Conservation (phyloP, 2,797 vertebrate genomes). For the Rhinoraja longicauda region DNA sequence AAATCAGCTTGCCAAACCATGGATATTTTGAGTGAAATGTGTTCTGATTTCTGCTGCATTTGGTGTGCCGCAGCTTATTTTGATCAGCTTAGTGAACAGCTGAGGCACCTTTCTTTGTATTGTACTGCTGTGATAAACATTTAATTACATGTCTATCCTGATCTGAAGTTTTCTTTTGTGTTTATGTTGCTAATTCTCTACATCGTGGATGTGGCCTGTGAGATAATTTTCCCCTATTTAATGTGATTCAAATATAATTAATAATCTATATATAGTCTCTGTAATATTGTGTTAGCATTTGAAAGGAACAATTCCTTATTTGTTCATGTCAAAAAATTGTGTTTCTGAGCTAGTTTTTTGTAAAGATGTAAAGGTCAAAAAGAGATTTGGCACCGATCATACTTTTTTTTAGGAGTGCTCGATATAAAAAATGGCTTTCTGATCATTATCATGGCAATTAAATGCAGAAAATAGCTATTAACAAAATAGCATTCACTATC, state of each 20-base stretch:
- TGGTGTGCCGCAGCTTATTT: not conserved
- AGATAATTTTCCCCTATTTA: not conserved
- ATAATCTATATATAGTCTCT: not conserved
- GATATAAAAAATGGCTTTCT: not conserved
- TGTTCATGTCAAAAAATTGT: not conserved
- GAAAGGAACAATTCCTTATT: not conserved
- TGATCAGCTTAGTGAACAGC: constrained; percentile 18
- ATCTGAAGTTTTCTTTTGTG: not conserved
- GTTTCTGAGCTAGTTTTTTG: too few relatives aligned
- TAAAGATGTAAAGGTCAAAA: not conserved
- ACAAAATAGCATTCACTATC: not conserved
- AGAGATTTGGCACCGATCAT: not conserved
- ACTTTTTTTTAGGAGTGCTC: not conserved
- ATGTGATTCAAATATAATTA: not conserved
- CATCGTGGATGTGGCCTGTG: not conserved
- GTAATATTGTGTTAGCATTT: not conserved
- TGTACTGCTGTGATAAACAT: not conserved
- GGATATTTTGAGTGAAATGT: not conserved
- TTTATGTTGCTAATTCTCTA: not conserved
- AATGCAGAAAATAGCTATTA: not conserved
- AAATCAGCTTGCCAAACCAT: not conserved
- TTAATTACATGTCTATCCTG: constrained; percentile 19
- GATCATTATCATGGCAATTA: not conserved
- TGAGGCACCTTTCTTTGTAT: not conserved
- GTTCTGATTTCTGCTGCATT: not conserved